Base-by-base conservation (phyloP, 2,113 vertebrate genomes). In the Gopherus flavomarginatus region DNA sequence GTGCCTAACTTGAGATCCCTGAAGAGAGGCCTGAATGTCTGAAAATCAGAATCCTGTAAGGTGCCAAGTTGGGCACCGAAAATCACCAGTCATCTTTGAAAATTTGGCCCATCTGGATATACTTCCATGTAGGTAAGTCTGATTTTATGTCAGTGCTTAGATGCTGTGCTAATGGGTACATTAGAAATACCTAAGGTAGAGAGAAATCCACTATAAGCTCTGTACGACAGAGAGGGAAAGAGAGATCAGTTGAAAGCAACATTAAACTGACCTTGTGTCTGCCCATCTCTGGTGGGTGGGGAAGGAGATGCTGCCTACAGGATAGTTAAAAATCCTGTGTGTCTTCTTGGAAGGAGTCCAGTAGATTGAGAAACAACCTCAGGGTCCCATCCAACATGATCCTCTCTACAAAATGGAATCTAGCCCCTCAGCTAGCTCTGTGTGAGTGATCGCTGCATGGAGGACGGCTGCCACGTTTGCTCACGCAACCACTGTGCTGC, bases 261-360 rank as follows among this genome's bases (percentile, higher is more conserved):
- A 4, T 56, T 89, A 91, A 92, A 87, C 8, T 31, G 27, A 82
- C 49, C 16, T 38, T 0, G 0, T 26, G 42, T 31, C 38, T 42
- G 75, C 24, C 0, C 1, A 50, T 5, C 0, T 0, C 78, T 0
- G 0, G 6, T 81, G 26, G 22, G 53, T 29, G 72, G 0, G 0
- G 53, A 38, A 93, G 47, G 59, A 8, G 35, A 35, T 17, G 24
- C n/a, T 52, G 35, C n/a, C 65, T 24, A 12, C 2, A 17, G 38
- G 44, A n/a, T 62, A 24, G 62, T 78, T 79, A 38, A 31, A 85
- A 90, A n/a, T 19, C 54, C 47, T 59, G 9, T n/a, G 54, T 50
- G 80, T 47, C 49, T 85, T 93, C 52, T 56, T 78, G 14, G 93
- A 79, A 87, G 38, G 53, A 50, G 52, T 31, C 5, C 24, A 47